These are phyloP conservation scores for Drosophila nigricruria DNA, from an alignment of 2,888 invertebrate species.

Conservation along the genomic window DNA sequence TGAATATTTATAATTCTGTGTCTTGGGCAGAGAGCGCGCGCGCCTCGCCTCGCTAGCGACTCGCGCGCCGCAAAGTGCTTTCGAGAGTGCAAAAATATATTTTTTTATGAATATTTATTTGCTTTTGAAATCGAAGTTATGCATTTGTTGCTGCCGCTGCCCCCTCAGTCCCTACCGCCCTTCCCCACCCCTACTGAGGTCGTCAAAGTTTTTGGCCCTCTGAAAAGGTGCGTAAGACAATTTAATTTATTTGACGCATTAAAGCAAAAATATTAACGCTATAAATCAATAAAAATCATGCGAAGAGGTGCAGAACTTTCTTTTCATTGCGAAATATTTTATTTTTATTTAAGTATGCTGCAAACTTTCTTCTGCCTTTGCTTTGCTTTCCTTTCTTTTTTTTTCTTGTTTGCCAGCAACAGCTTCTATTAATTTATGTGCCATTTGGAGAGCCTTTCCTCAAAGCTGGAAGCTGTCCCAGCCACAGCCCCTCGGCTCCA, in stretches of 20 bases:
- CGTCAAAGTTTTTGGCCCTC: conserved; percentile 64
- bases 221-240: conserved; percentile 79
- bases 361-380: conserved; percentile 25
- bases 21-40: conserved; percentile 44
- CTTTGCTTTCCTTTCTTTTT: background rate
- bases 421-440: conserved; percentile 76
- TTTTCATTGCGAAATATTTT: conserved; percentile 45
- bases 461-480: too few relatives aligned
- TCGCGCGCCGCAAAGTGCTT: conserved; percentile 73
- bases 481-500: background rate
- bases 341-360: conserved; percentile 67
- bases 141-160: conserved; percentile 60
- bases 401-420: conserved; percentile 13
- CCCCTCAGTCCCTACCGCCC: background rate
- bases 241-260: conserved; percentile 80
- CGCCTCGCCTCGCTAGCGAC: conserved; percentile 15
- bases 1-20: conserved; percentile 78
- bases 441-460: conserved; percentile 48
- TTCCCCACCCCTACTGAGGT: background rate
- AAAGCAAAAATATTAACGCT: conserved; percentile 78
- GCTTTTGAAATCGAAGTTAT: conserved; percentile 79
- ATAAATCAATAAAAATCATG: conserved; percentile 71
- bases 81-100: conserved; percentile 64
- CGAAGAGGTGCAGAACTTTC: conserved; percentile 40
- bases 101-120: conserved; percentile 80